These are phyloP conservation scores for Zapus hudsonius DNA, from an alignment of 2,113 vertebrate genomes.

Conservation along the genomic window DNA sequence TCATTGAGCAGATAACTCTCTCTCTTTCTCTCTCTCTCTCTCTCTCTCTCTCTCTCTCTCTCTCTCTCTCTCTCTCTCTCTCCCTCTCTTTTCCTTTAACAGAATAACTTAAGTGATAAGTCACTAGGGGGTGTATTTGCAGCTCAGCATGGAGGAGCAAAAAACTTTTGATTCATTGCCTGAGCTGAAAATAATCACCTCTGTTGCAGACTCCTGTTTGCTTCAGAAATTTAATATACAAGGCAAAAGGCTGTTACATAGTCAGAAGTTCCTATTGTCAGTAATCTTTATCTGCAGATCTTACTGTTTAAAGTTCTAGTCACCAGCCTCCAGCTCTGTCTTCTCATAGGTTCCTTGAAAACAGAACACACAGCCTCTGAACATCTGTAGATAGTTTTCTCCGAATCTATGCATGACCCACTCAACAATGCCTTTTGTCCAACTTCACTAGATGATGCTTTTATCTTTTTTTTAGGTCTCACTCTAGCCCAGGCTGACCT, in stretches of 20 bases:
- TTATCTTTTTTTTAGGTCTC: no score
- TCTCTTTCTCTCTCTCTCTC: no score
- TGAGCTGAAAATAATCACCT: conserved; percentile 49
- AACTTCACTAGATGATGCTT: conserved; percentile 46
- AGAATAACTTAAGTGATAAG: neutral
- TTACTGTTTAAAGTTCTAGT: conserved; percentile 5
- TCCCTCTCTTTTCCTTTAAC: neutral
- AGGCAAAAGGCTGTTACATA: conserved; percentile 42
- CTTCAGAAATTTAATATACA: conserved; percentile 27
- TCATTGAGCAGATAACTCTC: neutral
- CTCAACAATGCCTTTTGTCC: conserved; percentile 38
- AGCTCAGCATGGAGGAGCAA: conserved; percentile 26
- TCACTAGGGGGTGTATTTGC: conserved; percentile 30
- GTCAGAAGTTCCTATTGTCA: neutral
- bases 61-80: no score
- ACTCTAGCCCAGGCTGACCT: no score
- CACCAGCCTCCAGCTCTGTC: neutral
- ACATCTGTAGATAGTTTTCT: conserved; percentile 62
- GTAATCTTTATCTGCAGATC: neutral
- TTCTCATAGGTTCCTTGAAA: neutral
- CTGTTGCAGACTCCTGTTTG: conserved; percentile 15
- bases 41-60: no score
- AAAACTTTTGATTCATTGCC: conserved; percentile 8
- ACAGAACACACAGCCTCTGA: neutral
- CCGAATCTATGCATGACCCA: conserved; percentile 33